A percentile compares a stretch with the other conserved stretches of the same genome.
Conservation (phyloP, 1,140 invertebrate species). For the Camponotus vicinus region DNA sequence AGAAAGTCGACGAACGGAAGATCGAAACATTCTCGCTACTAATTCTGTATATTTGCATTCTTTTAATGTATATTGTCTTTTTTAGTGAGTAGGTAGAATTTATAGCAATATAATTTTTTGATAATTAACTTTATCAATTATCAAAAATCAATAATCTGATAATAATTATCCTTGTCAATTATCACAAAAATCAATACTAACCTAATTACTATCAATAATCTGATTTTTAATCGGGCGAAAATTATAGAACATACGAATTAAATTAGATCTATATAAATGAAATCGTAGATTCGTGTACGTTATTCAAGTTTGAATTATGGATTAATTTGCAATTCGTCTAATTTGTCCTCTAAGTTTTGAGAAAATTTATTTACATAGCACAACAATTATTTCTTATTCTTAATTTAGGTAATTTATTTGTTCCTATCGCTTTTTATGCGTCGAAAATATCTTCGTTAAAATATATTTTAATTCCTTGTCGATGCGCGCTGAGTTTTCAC, state of each 20-base stretch:
- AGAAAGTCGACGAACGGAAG: not conserved
- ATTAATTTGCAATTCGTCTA: slow-evolving; percentile 31
- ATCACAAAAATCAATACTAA: too few relatives aligned
- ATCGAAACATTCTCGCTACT: slow-evolving; percentile 3
- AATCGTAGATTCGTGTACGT: not conserved
- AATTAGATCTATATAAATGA: not conserved
- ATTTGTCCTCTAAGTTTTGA: slow-evolving; percentile 28
- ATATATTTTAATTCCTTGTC: slow-evolving; percentile 48
- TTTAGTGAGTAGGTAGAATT: not conserved
- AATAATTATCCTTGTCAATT: too few relatives aligned
- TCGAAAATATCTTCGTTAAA: slow-evolving; percentile 25
- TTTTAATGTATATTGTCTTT: not conserved
- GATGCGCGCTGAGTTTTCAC: slow-evolving; percentile 8
- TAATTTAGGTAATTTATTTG: slow-evolving; percentile 44
- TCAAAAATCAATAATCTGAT: too few relatives aligned
- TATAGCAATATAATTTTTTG: not conserved
- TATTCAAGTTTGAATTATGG: slow-evolving; percentile 28
- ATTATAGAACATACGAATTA: not conserved
- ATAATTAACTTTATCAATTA: not conserved
- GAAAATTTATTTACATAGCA: slow-evolving; percentile 21
- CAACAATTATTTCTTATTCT: slow-evolving; percentile 26
- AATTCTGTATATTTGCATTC: not conserved
- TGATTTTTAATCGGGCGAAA: not conserved
- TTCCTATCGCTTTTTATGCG: slow-evolving; percentile 13
- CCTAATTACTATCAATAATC: too few relatives aligned